Base-by-base conservation (phyloP, 2,113 vertebrate genomes). In the Melanocharis versteri region DNA sequence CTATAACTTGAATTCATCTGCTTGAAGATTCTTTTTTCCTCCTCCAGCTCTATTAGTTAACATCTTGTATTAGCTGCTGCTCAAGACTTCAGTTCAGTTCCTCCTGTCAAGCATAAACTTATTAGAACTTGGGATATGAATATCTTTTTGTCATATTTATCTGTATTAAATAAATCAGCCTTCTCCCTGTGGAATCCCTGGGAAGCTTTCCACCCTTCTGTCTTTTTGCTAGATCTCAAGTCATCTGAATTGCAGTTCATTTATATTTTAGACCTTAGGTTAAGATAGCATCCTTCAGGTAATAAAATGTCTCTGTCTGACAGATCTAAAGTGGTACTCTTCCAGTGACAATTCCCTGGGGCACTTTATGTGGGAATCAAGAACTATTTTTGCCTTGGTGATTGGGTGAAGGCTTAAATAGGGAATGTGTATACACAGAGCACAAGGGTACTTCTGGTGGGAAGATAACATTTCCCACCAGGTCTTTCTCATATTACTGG, bases 131-230 rank as follows among this genome's bases (percentile, higher is more conserved):
- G 44, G 56, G 56, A 62, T 96, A 91, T 78, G 4, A 95, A n/a
- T 93, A 95, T 87, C 9, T 94, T 96, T 96, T 96, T 95, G 85
- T 95, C 95, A 93, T 93, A 90, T 95, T 97, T 97, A 94, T 91
- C 94, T 19, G 11, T 87, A 95, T 88, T 84, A 92, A 93, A 96
- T 95, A 96, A 96, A 97, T 93, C 83, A 83, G 20, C 14, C 61
- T 94, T 87, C 42, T 93, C 73, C 81, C 94, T 3, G 15, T 60
- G 58, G 65, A 91, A 62, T 86, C 50, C 48, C 45, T 58, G 80
- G 85, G 84, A 92, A 93, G 14, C 27, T 89, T 95, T 95, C 39
- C 87, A 89, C 68, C 53, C 40, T 93, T 95, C 70, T 86, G 58
- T 89, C 56, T 91, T 72, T 81, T 83, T 96, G 66, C 60, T 84